Percentiles rank a stretch among this genome's conserved stretches.
Evolutionary conservation across 2,797 vertebrate genomes (phyloP).

Genomic region (Acropternis orthonyx): DNA sequence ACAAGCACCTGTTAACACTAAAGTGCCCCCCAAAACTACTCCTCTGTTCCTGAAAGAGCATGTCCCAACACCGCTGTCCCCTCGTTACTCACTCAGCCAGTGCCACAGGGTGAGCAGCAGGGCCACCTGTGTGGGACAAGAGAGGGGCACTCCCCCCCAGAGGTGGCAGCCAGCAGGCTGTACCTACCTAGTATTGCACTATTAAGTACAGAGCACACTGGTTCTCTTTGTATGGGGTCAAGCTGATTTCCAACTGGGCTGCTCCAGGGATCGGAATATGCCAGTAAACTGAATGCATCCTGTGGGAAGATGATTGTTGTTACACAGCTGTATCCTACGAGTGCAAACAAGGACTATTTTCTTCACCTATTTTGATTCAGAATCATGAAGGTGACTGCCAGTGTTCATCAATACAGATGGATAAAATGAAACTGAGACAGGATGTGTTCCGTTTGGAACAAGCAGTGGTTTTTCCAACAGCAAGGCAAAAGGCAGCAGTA

Average conservation of each 20-base stretch:
- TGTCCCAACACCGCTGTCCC: accelerated
- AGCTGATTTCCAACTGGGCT: conserved; percentile 98
- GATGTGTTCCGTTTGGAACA: neutral
- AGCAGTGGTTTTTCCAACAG: neutral
- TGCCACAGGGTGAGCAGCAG: accelerated
- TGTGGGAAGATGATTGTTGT: conserved; percentile 59
- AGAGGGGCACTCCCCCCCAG: accelerated
- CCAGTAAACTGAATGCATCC: conserved; percentile 98
- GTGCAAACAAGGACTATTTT: neutral
- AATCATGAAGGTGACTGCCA: neutral
- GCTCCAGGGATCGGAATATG: conserved; percentile 97
- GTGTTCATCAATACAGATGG: neutral
- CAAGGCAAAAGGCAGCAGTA: neutral
- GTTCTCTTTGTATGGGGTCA: conserved; percentile 96
- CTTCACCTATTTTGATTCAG: neutral
- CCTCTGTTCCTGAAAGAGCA: accelerated
- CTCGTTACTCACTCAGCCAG: accelerated
- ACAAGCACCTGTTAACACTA: accelerated
- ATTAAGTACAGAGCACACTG: conserved; percentile 98
- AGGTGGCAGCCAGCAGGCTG: neutral
- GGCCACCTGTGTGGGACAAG: accelerated
- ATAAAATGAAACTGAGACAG: neutral
- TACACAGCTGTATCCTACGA: neutral
- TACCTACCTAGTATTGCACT: conserved; percentile 98
- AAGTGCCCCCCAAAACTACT: accelerated